Evolutionary conservation across 2,888 invertebrate genomes (phyloP).

Genomic region (Tipula helvola): DNA sequence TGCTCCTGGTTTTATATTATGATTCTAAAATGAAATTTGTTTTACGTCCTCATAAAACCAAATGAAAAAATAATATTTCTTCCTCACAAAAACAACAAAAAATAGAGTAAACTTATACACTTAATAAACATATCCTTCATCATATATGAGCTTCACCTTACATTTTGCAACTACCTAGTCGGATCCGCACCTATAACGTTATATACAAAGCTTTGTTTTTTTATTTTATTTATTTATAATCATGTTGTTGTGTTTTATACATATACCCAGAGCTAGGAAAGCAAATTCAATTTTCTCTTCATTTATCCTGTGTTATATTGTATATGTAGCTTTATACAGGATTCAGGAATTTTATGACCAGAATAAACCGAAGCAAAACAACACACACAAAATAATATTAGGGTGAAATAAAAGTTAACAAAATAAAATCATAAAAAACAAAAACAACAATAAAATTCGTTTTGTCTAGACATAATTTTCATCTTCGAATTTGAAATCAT

Average conservation of each 20-base stretch:
- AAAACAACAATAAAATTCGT: neutral
- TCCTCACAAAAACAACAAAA: neutral
- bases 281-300: neutral
- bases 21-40: neutral
- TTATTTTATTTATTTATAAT: neutral
- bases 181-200: neutral
- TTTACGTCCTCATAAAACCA: neutral
- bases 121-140: neutral
- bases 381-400: neutral
- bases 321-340: neutral
- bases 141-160: neutral
- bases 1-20: neutral
- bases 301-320: too few relatives aligned
- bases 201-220: neutral
- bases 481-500: neutral
- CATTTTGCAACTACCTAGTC: neutral
- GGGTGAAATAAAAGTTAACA: constrained; percentile 4
- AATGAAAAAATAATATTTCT: neutral
- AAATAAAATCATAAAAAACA: neutral
- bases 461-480: constrained; percentile 4
- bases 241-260: neutral
- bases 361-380: neutral
- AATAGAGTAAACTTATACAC: neutral
- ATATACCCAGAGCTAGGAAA: neutral
- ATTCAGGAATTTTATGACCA: neutral